Percentiles rank a stretch among this genome's conserved stretches.
Conservation (phyloP, 2,888 invertebrate species). For the Calameuta filiformis region DNA sequence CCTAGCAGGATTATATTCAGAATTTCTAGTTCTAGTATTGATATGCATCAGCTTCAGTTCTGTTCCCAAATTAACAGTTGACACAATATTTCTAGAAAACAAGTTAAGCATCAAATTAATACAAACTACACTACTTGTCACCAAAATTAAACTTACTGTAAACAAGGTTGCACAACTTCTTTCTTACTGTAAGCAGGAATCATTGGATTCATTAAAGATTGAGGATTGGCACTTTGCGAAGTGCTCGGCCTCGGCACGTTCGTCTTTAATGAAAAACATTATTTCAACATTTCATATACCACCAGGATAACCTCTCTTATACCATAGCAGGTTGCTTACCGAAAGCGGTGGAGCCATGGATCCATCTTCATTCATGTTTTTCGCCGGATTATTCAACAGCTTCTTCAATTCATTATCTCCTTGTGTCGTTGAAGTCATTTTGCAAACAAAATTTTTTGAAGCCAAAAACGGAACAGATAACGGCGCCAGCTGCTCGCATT, state of each 20-base stretch:
- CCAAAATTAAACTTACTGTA: conserved; percentile 49
- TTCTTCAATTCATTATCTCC: conserved; percentile 53
- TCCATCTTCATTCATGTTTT: conserved; percentile 52
- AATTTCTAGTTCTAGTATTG: conserved; percentile 82
- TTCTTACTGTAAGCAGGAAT: conserved; percentile 46
- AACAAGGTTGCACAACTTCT: conserved; percentile 52
- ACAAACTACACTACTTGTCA: neutral
- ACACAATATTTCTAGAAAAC: conserved; percentile 80
- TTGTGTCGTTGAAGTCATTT: conserved; percentile 35
- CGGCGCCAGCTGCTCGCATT: neutral
- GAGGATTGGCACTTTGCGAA: conserved; percentile 52
- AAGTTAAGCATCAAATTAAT: neutral
- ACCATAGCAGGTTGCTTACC: conserved; percentile 34
- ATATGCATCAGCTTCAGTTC: conserved; percentile 79
- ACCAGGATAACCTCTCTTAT: conserved; percentile 5
- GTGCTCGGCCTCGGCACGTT: conserved; percentile 56
- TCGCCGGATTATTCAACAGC: conserved; percentile 50
- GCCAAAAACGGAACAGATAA: neutral
- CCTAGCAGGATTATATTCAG: conserved; percentile 85
- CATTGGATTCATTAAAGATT: conserved; percentile 50
- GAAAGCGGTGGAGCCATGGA: conserved; percentile 58
- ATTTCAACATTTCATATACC: neutral
- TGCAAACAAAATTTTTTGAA: neutral
- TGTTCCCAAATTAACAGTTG: conserved; percentile 81
- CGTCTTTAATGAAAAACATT: conserved; percentile 39